phyloP scores from a whole-genome alignment of 2,797 vertebrate species.

The Sebastes variabilis region DNA sequence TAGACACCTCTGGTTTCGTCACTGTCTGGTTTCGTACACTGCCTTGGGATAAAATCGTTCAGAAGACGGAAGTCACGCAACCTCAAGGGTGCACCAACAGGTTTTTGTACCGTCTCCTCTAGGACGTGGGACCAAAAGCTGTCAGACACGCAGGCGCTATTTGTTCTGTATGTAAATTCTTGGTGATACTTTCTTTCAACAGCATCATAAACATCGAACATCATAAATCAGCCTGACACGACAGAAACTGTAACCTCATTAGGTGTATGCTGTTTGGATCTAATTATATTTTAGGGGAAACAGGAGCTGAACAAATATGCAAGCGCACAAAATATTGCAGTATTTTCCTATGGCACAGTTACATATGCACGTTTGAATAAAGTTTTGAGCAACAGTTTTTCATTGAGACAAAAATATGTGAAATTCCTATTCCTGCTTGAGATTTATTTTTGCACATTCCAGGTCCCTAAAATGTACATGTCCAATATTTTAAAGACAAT shows the following conservation, averaged over 20 bases:
- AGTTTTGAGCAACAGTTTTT: neutral
- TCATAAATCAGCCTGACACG: slow-evolving; percentile 12
- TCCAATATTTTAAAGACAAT: neutral
- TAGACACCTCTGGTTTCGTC: slow-evolving; percentile 38
- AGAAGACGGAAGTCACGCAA: neutral
- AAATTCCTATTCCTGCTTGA: neutral
- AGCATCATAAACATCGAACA: neutral
- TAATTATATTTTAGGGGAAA: neutral
- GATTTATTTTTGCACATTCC: neutral
- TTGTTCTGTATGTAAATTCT: slow-evolving; percentile 16
- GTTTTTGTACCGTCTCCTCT: slow-evolving; percentile 20
- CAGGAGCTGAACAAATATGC: neutral
- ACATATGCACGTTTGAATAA: neutral
- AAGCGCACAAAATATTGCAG: neutral
- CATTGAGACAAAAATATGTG: neutral
- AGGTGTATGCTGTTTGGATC: neutral
- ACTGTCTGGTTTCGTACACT: neutral
- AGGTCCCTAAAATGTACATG: neutral
- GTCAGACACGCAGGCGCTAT: neutral
- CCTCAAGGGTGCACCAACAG: slow-evolving; percentile 16
- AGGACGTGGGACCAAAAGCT: slow-evolving; percentile 6
- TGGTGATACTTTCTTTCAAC: neutral
- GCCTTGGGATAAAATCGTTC: slow-evolving; percentile 36
- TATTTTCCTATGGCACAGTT: neutral
- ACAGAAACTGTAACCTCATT: slow-evolving; percentile 9